These are phyloP conservation scores for Scomberomorus guttatus DNA, from an alignment of 2,797 vertebrate genomes.

Conservation along the genomic window DNA sequence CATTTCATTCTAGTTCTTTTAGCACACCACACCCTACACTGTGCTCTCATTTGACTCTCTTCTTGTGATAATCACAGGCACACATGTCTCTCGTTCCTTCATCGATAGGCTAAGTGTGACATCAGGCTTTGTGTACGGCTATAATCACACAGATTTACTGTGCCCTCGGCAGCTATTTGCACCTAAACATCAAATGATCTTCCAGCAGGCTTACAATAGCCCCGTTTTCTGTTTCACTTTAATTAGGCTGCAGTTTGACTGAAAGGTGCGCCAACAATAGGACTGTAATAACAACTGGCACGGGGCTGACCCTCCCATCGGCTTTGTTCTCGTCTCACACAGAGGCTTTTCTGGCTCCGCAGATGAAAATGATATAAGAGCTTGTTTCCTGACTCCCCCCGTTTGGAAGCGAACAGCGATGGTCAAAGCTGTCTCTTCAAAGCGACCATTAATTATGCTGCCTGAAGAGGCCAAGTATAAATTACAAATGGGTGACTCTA, in stretches of 20 bases:
- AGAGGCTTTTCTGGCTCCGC: conserved; percentile 58
- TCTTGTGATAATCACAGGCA: not conserved
- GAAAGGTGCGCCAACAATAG: conserved; percentile 58
- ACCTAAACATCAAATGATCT: conserved; percentile 55
- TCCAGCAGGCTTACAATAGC: conserved; percentile 42
- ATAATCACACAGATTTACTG: conserved; percentile 38
- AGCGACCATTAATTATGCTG: conserved; percentile 64
- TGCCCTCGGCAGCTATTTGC: conserved; percentile 35
- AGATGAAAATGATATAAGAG: conserved; percentile 67
- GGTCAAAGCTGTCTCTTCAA: conserved; percentile 52
- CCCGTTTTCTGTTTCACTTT: conserved; percentile 64
- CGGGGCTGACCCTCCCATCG: conserved; percentile 45
- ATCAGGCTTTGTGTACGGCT: conserved; percentile 35
- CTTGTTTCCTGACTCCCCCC: conserved; percentile 53
- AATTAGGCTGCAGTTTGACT: conserved; percentile 70
- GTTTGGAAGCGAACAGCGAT: conserved; percentile 28
- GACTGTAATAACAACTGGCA: conserved; percentile 65
- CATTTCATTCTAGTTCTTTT: not conserved
- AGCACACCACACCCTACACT: not conserved
- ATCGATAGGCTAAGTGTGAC: conserved; percentile 43
- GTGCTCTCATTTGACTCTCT: conserved; percentile 8
- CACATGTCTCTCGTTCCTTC: conserved; percentile 17
- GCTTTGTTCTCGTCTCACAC: conserved; percentile 51
- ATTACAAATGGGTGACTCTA: conserved; percentile 44
- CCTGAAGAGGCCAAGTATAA: conserved; percentile 41